A percentile compares a stretch with the other conserved stretches of the same genome.
Evolutionary conservation across 2,797 vertebrate genomes (phyloP).

Genomic region (Dendrocincla tyrannina): DNA sequence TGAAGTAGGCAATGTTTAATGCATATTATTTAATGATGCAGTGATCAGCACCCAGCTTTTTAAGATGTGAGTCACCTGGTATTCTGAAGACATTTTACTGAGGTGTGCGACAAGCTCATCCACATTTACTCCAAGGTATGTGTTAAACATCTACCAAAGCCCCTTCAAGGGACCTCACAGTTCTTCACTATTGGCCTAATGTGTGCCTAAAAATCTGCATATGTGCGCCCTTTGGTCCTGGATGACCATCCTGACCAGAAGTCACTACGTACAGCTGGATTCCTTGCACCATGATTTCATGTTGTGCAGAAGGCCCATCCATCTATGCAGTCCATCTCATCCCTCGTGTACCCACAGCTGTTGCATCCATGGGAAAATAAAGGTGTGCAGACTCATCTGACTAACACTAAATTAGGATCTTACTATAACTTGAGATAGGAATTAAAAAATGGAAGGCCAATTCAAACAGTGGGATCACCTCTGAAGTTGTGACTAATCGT

Average conservation of each 20-base stretch:
- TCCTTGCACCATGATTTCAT: neutral
- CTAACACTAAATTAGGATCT: neutral
- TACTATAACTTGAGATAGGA: neutral
- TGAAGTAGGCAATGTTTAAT: neutral
- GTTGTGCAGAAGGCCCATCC: neutral
- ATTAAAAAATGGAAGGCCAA: neutral
- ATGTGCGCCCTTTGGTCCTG: neutral
- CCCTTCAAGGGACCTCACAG: neutral
- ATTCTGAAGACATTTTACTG: neutral
- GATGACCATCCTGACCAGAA: neutral
- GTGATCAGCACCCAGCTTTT: neutral
- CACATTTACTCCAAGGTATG: neutral
- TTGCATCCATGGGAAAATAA: neutral
- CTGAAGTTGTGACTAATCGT: neutral
- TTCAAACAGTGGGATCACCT: neutral
- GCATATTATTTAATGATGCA: neutral
- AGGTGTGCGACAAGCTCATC: neutral
- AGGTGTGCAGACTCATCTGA: neutral
- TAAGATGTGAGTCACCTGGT: neutral
- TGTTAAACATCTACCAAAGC: neutral
- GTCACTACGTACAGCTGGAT: neutral
- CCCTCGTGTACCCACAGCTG: fast-evolving
- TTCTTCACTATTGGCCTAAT: neutral
- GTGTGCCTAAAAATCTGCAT: fast-evolving
- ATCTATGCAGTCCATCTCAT: neutral